Conservation (phyloP, 1,140 invertebrate species). For the Parapsyche elsis region DNA sequence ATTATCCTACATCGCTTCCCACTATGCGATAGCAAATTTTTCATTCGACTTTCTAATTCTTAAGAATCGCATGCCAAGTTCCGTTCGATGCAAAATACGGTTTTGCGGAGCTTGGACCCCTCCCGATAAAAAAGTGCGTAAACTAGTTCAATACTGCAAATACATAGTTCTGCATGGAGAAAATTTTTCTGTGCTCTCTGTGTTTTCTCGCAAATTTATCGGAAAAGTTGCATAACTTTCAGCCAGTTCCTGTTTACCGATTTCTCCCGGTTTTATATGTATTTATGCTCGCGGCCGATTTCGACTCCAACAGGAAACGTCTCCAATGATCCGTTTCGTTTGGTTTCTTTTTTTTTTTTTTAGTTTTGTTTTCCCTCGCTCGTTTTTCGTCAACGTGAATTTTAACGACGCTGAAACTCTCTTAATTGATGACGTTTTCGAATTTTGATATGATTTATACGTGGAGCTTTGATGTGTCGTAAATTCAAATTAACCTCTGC, state of each 20-base stretch:
- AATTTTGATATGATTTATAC: slow-evolving; percentile 28
- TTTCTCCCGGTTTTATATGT: slow-evolving; percentile 33
- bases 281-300: slow-evolving; percentile 1
- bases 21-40: neutral
- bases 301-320: slow-evolving; percentile 9
- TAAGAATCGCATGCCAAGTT: neutral
- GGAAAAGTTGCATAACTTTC: neutral
- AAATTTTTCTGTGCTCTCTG: neutral
- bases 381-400: neutral
- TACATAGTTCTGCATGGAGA: neutral
- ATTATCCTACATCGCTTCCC: neutral
- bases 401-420: slow-evolving; percentile 24
- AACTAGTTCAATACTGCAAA: no score
- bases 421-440: slow-evolving; percentile 11
- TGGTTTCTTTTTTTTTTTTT: neutral
- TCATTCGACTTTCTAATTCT: slow-evolving; percentile 2
- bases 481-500: no score
- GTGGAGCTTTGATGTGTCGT: slow-evolving; percentile 12
- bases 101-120: no score
- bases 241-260: slow-evolving; percentile 11
- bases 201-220: neutral
- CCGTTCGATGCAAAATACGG: no score
- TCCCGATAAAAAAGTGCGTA: no score
- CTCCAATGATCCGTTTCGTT: slow-evolving; percentile 21
- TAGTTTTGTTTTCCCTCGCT: neutral